These are phyloP conservation scores for Neolamprologus cancellatus DNA, from an alignment of 2,113 vertebrate genomes.

Conservation along the genomic window DNA sequence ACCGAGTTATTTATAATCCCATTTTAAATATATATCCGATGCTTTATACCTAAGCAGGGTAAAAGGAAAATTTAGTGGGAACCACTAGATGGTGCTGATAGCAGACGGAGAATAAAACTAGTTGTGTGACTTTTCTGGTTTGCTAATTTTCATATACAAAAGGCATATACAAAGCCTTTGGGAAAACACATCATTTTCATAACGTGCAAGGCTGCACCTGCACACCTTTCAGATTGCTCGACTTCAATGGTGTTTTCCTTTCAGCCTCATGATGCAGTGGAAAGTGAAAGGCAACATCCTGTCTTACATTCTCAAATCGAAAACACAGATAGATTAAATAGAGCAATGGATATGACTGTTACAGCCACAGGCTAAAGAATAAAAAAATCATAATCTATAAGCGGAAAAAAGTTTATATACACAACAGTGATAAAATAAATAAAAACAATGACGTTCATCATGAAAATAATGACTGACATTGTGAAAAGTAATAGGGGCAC, in stretches of 20 bases:
- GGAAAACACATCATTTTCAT: not conserved
- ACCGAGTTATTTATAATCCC: not conserved
- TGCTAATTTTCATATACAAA: not conserved
- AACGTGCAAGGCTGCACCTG: not conserved
- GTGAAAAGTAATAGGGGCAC: not conserved
- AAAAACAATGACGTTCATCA: not conserved
- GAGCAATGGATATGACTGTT: not conserved
- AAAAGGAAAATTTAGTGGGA: not conserved
- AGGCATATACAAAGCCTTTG: not conserved
- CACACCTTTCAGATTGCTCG: not conserved
- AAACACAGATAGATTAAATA: not conserved
- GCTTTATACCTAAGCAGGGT: not conserved
- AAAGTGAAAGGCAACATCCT: not conserved
- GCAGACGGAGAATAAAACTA: not conserved
- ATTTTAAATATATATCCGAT: not conserved
- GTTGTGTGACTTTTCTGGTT: not conserved
- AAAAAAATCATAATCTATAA: not conserved
- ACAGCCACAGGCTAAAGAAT: not conserved
- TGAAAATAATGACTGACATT: not conserved
- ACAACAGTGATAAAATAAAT: not conserved
- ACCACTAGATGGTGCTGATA: conserved; percentile 22
- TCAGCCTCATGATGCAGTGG: not conserved
- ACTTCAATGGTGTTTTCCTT: not conserved
- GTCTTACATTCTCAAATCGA: not conserved
- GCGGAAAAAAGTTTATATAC: not conserved